Evolutionary conservation across 2,797 vertebrate species (phyloP).

Genomic region (Darevskia nairensis): DNA sequence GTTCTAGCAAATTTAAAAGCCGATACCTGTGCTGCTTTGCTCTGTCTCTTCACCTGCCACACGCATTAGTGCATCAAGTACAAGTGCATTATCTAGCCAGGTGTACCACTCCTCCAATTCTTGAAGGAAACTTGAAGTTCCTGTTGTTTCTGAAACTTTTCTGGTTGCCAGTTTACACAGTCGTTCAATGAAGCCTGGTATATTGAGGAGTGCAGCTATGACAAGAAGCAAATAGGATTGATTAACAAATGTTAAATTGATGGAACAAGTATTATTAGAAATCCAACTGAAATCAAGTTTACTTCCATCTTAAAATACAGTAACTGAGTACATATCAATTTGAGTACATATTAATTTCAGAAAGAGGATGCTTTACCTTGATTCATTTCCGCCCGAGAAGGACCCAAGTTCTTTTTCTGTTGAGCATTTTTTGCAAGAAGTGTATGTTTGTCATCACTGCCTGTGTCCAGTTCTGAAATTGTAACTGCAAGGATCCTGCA

Average conservation of each 20-base stretch:
- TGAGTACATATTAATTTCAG: background rate
- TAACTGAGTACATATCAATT: background rate
- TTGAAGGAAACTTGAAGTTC: slow-evolving; percentile 92
- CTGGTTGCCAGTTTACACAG: slow-evolving; percentile 95
- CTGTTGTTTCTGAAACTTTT: slow-evolving; percentile 94
- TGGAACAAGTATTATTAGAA: background rate
- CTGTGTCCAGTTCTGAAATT: slow-evolving; percentile 95
- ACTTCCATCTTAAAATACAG: fast-evolving
- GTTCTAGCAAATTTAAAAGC: background rate
- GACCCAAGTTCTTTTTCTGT: slow-evolving; percentile 90
- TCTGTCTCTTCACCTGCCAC: slow-evolving; percentile 95
- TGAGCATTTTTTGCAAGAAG: slow-evolving; percentile 97
- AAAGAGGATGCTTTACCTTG: slow-evolving; percentile 83
- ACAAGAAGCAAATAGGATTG: background rate
- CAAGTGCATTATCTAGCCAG: slow-evolving; percentile 96
- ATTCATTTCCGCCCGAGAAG: slow-evolving; percentile 94
- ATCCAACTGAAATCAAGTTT: background rate
- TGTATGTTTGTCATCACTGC: slow-evolving; percentile 97
- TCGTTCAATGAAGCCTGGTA: slow-evolving; percentile 95
- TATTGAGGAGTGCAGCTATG: slow-evolving; percentile 93
- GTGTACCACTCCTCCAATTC: slow-evolving; percentile 99
- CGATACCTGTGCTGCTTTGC: slow-evolving; percentile 92
- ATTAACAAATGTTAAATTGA: background rate
- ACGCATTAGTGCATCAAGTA: slow-evolving; percentile 96
- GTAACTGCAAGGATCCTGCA: slow-evolving; percentile 98